Percentiles rank a stretch among this genome's conserved stretches.
These are phyloP conservation scores for Tenebrio molitor DNA, from an alignment of 1,140 invertebrate species.

Conservation along the genomic window DNA sequence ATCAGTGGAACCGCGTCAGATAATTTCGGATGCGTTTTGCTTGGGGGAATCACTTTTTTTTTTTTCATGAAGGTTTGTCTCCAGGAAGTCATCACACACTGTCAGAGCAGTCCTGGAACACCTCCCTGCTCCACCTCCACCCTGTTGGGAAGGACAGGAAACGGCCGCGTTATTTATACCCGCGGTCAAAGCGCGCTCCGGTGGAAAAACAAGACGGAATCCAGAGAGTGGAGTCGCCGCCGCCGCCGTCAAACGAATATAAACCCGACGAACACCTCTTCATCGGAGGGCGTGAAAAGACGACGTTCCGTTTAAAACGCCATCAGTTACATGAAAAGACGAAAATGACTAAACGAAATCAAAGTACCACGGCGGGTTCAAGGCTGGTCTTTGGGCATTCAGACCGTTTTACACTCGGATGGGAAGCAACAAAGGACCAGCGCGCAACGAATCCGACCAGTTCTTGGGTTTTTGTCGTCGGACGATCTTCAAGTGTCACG, in stretches of 20 bases:
- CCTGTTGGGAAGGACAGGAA: background rate
- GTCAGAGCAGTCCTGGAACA: background rate
- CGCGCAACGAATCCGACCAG: conserved; percentile 33
- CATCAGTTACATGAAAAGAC: conserved; percentile 32
- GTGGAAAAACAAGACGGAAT: background rate
- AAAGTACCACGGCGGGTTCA: conserved; percentile 20
- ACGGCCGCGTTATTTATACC: conserved; percentile 21
- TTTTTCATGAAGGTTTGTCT: no score
- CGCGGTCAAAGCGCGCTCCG: conserved; percentile 8
- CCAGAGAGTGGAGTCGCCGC: background rate
- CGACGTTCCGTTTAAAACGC: conserved; percentile 22
- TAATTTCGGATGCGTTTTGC: no score
- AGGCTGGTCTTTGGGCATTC: conserved; percentile 20
- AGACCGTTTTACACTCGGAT: conserved; percentile 23
- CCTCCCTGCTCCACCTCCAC: no score
- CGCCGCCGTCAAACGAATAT: conserved; percentile 2
- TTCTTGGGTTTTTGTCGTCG: conserved; percentile 16
- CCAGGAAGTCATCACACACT: no score
- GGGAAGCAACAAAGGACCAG: conserved; percentile 7
- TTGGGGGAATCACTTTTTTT: no score
- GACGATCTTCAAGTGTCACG: conserved; percentile 25
- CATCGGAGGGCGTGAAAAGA: conserved; percentile 17
- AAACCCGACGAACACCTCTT: background rate
- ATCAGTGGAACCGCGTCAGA: no score
- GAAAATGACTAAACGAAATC: conserved; percentile 36